Conservation (phyloP, 2,888 invertebrate genomes). For the Sesamia inferens region DNA sequence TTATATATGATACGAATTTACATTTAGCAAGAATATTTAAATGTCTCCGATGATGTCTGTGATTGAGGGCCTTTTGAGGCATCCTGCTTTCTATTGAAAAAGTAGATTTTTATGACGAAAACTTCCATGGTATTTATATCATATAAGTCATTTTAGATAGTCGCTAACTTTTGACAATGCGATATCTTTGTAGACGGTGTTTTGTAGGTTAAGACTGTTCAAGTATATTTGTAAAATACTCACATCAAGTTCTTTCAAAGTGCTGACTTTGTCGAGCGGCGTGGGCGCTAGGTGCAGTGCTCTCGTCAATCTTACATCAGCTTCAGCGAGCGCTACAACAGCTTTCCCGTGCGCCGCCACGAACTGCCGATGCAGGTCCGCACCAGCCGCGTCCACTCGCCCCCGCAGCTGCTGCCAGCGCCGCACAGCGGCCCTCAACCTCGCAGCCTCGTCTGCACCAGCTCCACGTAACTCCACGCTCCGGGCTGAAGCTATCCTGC, state of each 20-base stretch:
- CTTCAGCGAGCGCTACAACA: constrained; percentile 92
- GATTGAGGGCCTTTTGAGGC: background rate
- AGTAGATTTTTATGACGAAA: background rate
- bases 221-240: constrained; percentile 60
- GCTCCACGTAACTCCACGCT: constrained; percentile 91
- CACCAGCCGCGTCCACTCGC: constrained; percentile 90
- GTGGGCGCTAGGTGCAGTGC: constrained; percentile 91
- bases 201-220: no score
- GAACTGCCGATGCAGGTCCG: constrained; percentile 92
- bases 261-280: constrained; percentile 83
- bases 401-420: constrained; percentile 92
- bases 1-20: background rate
- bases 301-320: constrained; percentile 93
- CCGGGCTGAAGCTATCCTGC: constrained; percentile 91
- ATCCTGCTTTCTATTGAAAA: background rate
- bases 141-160: background rate
- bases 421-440: constrained; percentile 91
- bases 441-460: constrained; percentile 92
- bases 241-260: constrained; percentile 86
- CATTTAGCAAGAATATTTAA: background rate
- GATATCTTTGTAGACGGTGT: background rate
- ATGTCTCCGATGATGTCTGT: background rate
- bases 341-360: constrained; percentile 93
- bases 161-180: background rate
- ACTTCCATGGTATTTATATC: background rate